Evolutionary conservation across 2,888 invertebrate species (phyloP), one percentile per base, ranked within the genome.

Genomic region (Amiota minor): DNA sequence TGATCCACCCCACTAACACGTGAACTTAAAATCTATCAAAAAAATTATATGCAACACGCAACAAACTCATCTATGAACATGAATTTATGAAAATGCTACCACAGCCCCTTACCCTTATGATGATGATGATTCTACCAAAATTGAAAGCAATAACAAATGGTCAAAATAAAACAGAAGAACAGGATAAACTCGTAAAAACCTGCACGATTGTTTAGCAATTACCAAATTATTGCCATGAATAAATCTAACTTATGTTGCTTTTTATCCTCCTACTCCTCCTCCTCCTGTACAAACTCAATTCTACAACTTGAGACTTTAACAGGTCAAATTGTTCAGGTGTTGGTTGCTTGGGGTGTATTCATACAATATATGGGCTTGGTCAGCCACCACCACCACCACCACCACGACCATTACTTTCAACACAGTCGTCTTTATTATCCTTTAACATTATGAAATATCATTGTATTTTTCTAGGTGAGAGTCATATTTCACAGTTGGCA

Each of bases 221-320:
- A 83, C 84, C 83, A 81, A 83, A 83, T 83, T 83, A 83, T 84
- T 83, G 84, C 84, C 84, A 83, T 83, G 75, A 79, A 81, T 83
- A 81, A 79, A 16, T 59, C 59, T 20, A 20, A 59, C 16, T 18
- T 11, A 20, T 59, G 59, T 59, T n/a, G 53, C 53, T 35, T 35
- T 35, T 35, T 35, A 35, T 35, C 35, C 35, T 35, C 35, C 35
- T 2, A 3, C 35, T 35, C 6, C 35, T 35, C 35, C 35, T 2
- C 35, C 35, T 35, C 6, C 35, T 35, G 35, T 8, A 6, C 35
- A 35, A 35, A 35, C 6, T 35, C 35, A 35, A 35, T 35, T 8
- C 35, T 35, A 35, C 35, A 35, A 35, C 35, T 35, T 2, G 35
- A 35, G 35, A 35, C 35, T 35, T 35, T 73, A 75, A 78, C 84